Conservation (phyloP, 2,113 vertebrate species). For the Catharus fuscescens region DNA sequence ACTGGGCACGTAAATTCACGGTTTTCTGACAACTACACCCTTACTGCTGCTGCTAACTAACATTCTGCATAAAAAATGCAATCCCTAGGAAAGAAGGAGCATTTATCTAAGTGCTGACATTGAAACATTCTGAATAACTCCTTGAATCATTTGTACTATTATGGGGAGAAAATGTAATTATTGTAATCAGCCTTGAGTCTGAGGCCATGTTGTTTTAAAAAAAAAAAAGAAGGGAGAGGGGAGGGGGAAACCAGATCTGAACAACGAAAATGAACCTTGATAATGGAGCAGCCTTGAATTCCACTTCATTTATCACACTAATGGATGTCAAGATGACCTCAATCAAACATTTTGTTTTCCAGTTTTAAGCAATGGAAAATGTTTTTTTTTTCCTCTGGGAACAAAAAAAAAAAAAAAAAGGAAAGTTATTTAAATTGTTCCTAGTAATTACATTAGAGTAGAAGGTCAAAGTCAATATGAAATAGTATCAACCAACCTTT, state of each 20-base stretch:
- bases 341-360: constrained; percentile 86
- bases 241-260: constrained; percentile 65
- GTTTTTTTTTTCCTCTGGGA: background rate
- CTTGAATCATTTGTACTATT: constrained; percentile 70
- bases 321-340: constrained; percentile 88
- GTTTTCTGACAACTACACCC: constrained; percentile 63
- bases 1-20: constrained; percentile 55
- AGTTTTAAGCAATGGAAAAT: constrained; percentile 74
- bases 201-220: constrained; percentile 62
- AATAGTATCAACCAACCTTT: constrained; percentile 59
- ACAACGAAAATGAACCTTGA: constrained; percentile 74
- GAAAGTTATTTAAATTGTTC: constrained; percentile 85
- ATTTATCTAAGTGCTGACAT: constrained; percentile 75
- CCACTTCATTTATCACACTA: constrained; percentile 80
- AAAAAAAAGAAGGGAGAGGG: background rate
- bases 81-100: constrained; percentile 68
- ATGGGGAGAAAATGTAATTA: constrained; percentile 79
- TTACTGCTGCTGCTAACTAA: constrained; percentile 67
- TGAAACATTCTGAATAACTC: constrained; percentile 75
- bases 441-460: constrained; percentile 84
- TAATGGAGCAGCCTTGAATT: constrained; percentile 82
- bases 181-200: constrained; percentile 77
- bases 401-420: constrained; percentile 46
- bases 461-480: constrained; percentile 77
- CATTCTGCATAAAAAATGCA: constrained; percentile 66